Evolutionary conservation across 2,113 vertebrate species (phyloP).

Genomic region (Cinclus cinclus): DNA sequence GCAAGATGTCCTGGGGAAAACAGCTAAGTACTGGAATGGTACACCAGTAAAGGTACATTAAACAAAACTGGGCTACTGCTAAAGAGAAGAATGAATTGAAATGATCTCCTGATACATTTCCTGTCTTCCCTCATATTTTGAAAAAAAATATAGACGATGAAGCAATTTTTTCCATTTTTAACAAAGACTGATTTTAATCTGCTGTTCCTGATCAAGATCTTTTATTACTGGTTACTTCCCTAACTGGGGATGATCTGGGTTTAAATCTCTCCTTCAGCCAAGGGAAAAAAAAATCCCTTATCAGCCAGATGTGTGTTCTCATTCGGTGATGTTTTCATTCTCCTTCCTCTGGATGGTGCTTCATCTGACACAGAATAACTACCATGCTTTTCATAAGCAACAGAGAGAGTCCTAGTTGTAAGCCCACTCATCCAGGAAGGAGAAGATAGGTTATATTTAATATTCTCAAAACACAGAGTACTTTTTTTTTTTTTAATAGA

Average conservation of each 20-base stretch:
- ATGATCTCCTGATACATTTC: neutral
- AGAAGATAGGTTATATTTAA: neutral
- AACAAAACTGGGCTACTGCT: neutral
- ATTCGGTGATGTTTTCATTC: neutral
- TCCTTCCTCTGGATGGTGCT: neutral
- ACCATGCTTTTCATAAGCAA: neutral
- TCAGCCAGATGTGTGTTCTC: neutral
- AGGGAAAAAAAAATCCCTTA: neutral
- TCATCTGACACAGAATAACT: neutral
- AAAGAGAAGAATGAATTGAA: neutral
- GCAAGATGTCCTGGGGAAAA: neutral
- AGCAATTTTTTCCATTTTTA: neutral
- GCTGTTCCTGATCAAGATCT: neutral
- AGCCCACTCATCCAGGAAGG: neutral
- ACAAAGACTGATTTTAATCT: neutral
- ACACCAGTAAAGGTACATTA: fast-evolving
- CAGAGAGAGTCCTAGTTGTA: neutral
- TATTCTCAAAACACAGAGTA: neutral
- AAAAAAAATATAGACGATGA: neutral
- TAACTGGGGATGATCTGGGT: neutral
- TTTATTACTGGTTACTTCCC: neutral
- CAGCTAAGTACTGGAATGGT: fast-evolving
- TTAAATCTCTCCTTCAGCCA: neutral
- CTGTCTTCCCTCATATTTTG: neutral
- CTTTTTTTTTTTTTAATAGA: neutral